Conservation (phyloP, 1,140 invertebrate species). For the Trypoxylus dichotomus region DNA sequence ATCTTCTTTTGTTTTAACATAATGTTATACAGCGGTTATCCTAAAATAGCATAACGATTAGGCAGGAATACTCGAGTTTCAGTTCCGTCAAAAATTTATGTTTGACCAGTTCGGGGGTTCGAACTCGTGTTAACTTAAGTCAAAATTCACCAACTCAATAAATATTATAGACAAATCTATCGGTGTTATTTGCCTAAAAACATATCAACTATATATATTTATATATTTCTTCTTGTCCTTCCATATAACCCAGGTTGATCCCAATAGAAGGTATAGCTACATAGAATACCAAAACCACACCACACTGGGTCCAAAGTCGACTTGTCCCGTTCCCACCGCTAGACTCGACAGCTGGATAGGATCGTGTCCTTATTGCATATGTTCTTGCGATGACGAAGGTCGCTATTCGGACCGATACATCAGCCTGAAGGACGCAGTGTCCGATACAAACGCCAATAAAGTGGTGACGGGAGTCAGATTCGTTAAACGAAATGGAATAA, state of each 20-base stretch:
- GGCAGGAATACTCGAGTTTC: too few relatives aligned
- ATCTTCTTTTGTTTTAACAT: too few relatives aligned
- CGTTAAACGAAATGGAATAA: constrained; percentile 68
- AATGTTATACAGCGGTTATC: too few relatives aligned
- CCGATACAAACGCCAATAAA: constrained; percentile 70
- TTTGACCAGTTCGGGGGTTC: neutral
- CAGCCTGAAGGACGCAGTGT: constrained; percentile 65
- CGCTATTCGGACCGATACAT: constrained; percentile 74
- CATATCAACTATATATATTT: too few relatives aligned
- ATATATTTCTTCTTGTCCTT: neutral
- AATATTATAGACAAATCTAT: neutral
- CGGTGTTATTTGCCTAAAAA: too few relatives aligned
- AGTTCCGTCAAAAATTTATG: too few relatives aligned
- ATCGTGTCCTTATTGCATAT: constrained; percentile 84
- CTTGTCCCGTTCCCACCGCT: constrained; percentile 59
- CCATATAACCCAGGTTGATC: neutral
- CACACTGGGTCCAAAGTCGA: constrained; percentile 60
- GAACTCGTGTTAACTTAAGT: neutral
- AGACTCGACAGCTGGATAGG: constrained; percentile 85
- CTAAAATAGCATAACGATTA: too few relatives aligned
- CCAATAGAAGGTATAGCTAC: constrained; percentile 68
- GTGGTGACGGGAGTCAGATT: constrained; percentile 77
- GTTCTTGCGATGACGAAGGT: constrained; percentile 77
- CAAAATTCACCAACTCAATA: neutral
- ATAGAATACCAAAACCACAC: constrained; percentile 79